These are phyloP conservation scores for Echinops telfairi DNA, from an alignment of 2,113 vertebrate genomes.

Conservation along the genomic window DNA sequence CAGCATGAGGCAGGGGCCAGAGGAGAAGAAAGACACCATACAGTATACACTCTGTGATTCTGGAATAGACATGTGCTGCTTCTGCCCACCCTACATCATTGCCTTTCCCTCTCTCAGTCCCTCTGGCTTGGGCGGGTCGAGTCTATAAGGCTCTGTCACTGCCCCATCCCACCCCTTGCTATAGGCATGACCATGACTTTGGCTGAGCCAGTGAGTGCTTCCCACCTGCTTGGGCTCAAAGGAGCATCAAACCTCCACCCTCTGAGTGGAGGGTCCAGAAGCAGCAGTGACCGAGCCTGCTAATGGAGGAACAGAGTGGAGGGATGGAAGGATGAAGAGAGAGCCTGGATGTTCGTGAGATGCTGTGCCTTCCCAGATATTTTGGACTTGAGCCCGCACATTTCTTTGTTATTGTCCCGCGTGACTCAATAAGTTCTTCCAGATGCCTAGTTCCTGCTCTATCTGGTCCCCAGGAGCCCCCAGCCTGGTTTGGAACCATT, in stretches of 20 bases:
- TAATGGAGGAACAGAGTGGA: neutral
- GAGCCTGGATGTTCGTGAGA: neutral
- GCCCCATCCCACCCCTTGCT: neutral
- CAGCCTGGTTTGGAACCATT: neutral
- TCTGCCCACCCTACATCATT: neutral
- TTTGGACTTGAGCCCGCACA: neutral
- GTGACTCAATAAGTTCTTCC: neutral
- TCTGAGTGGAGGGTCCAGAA: neutral
- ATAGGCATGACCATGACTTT: neutral
- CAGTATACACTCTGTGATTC: neutral
- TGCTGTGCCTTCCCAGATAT: neutral
- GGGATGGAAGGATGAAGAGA: neutral
- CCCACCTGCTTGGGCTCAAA: neutral
- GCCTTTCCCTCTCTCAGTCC: neutral
- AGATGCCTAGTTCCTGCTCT: neutral
- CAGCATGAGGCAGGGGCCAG: neutral
- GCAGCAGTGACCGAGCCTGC: neutral
- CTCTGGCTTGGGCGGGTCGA: neutral
- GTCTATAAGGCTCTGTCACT: neutral
- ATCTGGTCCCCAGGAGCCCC: neutral
- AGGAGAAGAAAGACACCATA: neutral
- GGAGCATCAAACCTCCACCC: neutral
- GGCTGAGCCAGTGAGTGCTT: too few relatives aligned
- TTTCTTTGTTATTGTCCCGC: neutral
- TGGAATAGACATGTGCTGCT: neutral